Evolutionary conservation across 2,113 vertebrate species (phyloP), one percentile per base, ranked within the genome.

Genomic region (Pimephales promelas): DNA sequence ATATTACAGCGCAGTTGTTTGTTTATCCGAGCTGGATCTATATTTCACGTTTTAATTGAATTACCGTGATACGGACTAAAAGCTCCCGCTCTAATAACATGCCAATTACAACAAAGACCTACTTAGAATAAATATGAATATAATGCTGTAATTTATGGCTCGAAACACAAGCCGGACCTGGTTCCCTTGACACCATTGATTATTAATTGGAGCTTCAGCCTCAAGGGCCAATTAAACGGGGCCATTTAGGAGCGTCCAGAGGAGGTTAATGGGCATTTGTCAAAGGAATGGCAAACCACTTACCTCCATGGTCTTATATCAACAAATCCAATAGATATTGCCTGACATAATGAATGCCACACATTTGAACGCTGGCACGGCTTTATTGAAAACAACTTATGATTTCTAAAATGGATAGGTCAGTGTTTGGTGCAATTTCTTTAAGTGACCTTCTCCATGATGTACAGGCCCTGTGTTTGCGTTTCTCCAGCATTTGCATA

Each of bases 71-170:
- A 96, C 93, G 93, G 95, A 96, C 96, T 98, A 98, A 98, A 98
- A 98, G 97, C 97, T 95, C 93, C 94, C 90, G 90, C 93, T 95
- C 96, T 97, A 97, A 96, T 96, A 96, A 95, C 95, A 95, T 97
- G 96, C 96, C 96, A 97, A 97, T 97, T 98, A 97, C 94, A 97
- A 97, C 97, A 95, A 95, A 94, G 95, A 95, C 95, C 95, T 96
- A 95, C 94, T 96, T 95, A 94, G 94, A 97, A 96, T 96, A 97
- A 96, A 97, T 97, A 97, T 96, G 95, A 96, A 96, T 96, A 96
- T 97, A 96, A 96, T 95, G 94, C 94, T 92, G 93, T 95, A 96
- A 97, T 96, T 96, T 97, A 98, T 97, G 94, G 95, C 94, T 94
- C 94, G 94, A 96, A 93, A 97, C 95, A 95, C 92, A 93, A 92